Conservation (phyloP, 1,140 invertebrate genomes). For the Aphelenchoides besseyi region DNA sequence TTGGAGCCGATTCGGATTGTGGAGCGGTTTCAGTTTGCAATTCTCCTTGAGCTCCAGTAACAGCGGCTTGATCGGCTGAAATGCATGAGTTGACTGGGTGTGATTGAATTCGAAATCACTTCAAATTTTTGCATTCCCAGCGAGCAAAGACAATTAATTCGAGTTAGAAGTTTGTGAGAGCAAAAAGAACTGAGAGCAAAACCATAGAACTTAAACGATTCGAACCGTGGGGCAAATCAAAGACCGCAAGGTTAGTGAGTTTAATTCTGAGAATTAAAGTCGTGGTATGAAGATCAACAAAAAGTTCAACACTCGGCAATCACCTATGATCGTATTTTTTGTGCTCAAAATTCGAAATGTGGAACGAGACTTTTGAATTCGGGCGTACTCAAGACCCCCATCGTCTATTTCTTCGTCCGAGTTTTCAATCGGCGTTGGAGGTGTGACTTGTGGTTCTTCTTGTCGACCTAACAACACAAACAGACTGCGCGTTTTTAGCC, state of each 20-base stretch:
- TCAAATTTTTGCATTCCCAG: too few species aligned
- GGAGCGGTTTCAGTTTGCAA: too few species aligned
- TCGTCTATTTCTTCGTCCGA: constrained; percentile 5
- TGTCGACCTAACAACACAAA: background rate
- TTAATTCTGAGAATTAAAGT: background rate
- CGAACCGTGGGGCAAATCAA: background rate
- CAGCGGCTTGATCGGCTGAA: background rate
- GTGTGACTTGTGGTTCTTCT: background rate
- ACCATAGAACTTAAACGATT: background rate
- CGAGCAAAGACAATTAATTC: too few species aligned
- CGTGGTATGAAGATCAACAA: too few species aligned
- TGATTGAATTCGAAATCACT: background rate
- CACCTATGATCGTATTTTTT: constrained; percentile 11
- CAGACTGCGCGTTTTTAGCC: background rate
- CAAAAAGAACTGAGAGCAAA: background rate
- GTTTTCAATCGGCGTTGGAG: background rate
- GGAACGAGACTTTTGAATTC: constrained; percentile 10
- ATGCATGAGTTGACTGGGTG: too few species aligned
- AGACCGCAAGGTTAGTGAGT: background rate
- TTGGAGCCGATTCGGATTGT: too few species aligned
- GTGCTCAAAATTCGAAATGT: constrained; percentile 16
- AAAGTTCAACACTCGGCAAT: background rate
- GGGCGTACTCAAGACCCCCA: background rate
- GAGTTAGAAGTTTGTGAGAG: too few species aligned
- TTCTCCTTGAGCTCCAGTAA: too few species aligned